Conservation (phyloP, 2,797 vertebrate genomes). For the Cossypha dichroa region DNA sequence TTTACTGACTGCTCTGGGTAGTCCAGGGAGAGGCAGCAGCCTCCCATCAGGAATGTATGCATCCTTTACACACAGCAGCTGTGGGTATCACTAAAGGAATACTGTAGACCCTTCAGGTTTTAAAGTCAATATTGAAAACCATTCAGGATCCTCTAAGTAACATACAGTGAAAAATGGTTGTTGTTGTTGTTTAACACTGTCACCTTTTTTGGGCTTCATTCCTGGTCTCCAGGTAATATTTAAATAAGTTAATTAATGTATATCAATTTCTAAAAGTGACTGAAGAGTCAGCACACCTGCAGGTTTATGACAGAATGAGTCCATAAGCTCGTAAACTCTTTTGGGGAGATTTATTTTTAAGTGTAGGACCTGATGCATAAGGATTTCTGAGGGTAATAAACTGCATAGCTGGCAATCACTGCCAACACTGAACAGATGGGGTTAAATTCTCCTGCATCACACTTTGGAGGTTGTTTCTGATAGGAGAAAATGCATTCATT, state of each 20-base stretch:
- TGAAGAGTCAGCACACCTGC: background rate
- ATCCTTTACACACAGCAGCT: background rate
- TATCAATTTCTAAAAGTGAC: background rate
- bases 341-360: background rate
- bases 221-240: background rate
- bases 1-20: background rate
- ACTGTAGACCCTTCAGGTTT: background rate
- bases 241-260: background rate
- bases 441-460: conserved; percentile 23
- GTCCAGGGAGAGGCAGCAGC: background rate
- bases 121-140: background rate
- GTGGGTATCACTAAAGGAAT: background rate
- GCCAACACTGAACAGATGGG: conserved; percentile 25
- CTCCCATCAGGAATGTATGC: background rate
- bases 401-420: background rate
- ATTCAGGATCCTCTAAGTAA: background rate
- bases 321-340: conserved; percentile 15
- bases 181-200: background rate
- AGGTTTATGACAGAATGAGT: background rate
- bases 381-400: conserved; percentile 11
- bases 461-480: background rate
- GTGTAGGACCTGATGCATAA: background rate
- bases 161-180: background rate
- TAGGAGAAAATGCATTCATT: background rate
- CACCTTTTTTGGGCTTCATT: background rate